Percentiles rank a stretch among this genome's conserved stretches.
These are phyloP conservation scores for Saimiri boliviensis DNA, from an alignment of 2,113 vertebrate species.

Conservation along the genomic window DNA sequence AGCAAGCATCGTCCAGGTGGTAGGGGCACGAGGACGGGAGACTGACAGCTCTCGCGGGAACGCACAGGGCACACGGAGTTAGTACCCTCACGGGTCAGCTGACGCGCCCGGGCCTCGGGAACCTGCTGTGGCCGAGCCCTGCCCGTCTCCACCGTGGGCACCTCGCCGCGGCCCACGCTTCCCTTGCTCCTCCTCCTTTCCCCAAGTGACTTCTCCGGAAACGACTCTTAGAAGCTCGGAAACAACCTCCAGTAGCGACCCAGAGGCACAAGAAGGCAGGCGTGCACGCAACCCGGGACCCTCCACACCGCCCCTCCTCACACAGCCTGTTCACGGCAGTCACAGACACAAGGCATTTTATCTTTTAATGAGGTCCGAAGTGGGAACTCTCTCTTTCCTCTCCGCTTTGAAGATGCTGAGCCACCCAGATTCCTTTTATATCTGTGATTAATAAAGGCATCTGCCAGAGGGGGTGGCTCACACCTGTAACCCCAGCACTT, in stretches of 20 bases:
- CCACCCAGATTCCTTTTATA: neutral
- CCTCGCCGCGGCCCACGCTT: neutral
- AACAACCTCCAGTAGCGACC: neutral
- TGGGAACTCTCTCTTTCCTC: neutral
- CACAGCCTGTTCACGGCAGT: neutral
- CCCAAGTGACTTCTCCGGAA: neutral
- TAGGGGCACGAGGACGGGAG: too few relatives aligned
- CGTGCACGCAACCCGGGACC: too few relatives aligned
- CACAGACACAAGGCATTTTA: neutral
- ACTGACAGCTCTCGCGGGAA: too few relatives aligned
- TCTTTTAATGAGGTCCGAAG: neutral
- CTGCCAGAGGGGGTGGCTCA: too few relatives aligned
- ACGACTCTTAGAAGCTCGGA: too few relatives aligned
- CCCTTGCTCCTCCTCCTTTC: neutral
- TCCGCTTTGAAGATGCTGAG: neutral
- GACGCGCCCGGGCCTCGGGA: neutral
- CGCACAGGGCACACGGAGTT: too few relatives aligned
- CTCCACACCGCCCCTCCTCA: rapidly evolving
- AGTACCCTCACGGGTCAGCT: neutral
- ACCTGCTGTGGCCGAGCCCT: neutral
- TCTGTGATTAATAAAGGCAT: neutral
- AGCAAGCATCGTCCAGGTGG: too few relatives aligned
- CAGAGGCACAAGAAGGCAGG: neutral
- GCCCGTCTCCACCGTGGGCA: rapidly evolving
- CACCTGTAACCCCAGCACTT: too few relatives aligned